Percentiles rank a stretch among this genome's conserved stretches.
Conservation (phyloP, 2,888 invertebrate genomes). For the Eubasilissa splendida region DNA sequence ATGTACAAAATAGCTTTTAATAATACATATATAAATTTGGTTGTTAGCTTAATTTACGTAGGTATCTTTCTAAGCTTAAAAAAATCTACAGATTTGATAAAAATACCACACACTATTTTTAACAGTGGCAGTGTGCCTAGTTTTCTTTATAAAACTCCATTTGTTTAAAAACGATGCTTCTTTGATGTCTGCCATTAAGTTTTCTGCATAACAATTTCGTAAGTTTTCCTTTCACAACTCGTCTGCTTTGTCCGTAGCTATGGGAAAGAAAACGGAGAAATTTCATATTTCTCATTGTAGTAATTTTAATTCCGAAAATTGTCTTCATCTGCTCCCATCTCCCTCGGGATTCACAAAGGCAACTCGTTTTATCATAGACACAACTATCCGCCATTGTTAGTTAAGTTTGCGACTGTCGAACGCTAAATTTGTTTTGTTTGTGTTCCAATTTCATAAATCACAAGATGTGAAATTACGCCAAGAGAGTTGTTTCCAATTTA, state of each 20-base stretch:
- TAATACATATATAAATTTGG: too few species aligned
- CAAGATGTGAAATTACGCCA: slow-evolving; percentile 2
- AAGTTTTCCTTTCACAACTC: slow-evolving; percentile 44
- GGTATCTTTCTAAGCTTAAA: too few species aligned
- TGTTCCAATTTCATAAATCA: slow-evolving; percentile 19
- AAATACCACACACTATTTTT: too few species aligned
- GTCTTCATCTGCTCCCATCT: slow-evolving; percentile 49
- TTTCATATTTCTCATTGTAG: slow-evolving; percentile 58
- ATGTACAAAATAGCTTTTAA: too few species aligned
- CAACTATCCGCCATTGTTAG: slow-evolving; percentile 30
- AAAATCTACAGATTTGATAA: too few species aligned
- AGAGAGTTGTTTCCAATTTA: too few species aligned
- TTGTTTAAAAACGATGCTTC: background rate
- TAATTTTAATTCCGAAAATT: slow-evolving; percentile 58
- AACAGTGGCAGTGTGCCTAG: too few species aligned
- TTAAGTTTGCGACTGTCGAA: slow-evolving; percentile 39
- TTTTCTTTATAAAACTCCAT: too few species aligned
- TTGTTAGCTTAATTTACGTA: too few species aligned
- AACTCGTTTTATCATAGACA: slow-evolving; percentile 50
- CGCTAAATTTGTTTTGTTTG: slow-evolving; percentile 37
- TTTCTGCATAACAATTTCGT: slow-evolving; percentile 52
- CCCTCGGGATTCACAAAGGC: slow-evolving; percentile 44
- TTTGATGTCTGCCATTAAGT: slow-evolving; percentile 53
- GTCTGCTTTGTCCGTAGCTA: slow-evolving; percentile 43
- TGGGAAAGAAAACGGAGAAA: slow-evolving; percentile 49